phyloP scores from a whole-genome alignment of 2,113 vertebrate genomes.

The Otus sunia region DNA sequence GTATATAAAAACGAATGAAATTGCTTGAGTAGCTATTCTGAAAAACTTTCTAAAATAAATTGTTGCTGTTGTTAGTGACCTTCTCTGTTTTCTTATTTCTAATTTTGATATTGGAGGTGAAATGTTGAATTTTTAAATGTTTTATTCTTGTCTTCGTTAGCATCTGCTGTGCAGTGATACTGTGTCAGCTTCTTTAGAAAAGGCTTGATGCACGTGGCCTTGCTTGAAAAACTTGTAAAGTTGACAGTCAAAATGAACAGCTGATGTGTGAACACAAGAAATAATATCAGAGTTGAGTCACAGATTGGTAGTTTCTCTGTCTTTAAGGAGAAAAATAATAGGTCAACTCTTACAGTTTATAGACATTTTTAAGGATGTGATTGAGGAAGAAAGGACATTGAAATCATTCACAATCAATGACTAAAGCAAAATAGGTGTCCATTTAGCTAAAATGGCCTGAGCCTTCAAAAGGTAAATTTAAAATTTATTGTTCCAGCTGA shows the following conservation, averaged over 20 bases:
- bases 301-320: neutral
- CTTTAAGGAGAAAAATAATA: neutral
- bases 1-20: neutral
- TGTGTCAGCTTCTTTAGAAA: neutral
- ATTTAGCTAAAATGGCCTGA: neutral
- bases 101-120: neutral
- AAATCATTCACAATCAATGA: neutral
- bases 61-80: neutral
- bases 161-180: neutral
- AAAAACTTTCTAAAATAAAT: neutral
- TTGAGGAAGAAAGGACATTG: neutral
- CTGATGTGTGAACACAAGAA: neutral
- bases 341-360: neutral
- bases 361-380: neutral
- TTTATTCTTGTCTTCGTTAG: neutral
- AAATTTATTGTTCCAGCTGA: neutral
- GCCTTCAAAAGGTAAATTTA: neutral
- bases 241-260: conserved; percentile 22
- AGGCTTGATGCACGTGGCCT: neutral
- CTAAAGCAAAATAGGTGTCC: neutral
- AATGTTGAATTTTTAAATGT: neutral
- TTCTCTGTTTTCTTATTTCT: neutral
- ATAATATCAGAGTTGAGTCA: neutral
- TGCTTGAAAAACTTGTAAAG: neutral
- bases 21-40: neutral